Evolutionary conservation across 1,140 invertebrate species (phyloP), one percentile per base, ranked within the genome.

Genomic region (Drosophila kurseongensis): DNA sequence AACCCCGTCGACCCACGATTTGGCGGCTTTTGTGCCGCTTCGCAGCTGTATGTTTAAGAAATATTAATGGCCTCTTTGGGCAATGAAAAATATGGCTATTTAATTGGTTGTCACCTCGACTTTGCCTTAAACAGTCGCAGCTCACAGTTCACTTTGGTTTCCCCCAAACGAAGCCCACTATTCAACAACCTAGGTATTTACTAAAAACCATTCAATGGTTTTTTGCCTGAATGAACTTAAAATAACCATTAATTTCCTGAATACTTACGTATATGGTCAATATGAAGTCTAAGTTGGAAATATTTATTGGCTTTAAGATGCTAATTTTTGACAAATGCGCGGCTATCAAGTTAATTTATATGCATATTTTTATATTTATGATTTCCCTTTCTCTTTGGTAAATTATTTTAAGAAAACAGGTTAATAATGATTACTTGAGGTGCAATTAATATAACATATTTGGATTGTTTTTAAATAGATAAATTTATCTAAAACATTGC

Each of bases 71-170:
- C 47, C 55, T 69, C 78, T 82, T 79, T 82, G 50, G 56, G 62
- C 48, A 57, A 50, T 52, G 51, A 73, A 80, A 74, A 65, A 85
- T 58, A 86, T 86, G 58, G 52, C 51, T 83, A 79, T 88, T 88
- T 86, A 86, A 88, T 88, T 86, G 83, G 75, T 89, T 86, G 83
- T 86, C 84, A 83, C 79, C 77, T 88, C 62, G 74, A 62, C 60
- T 60, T 56, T 67, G 54, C 66, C 55, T 80, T 65, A 84, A 80
- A 75, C 68, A 68, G 55, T 29, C 57, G 38, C 54, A 57, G 61
- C 35, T 36, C 38, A 40, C 48, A 41, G 48, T 57, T 67, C 45
- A 73, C 38, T 61, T 61, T 45, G 63, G 59, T 51, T 63, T 63
- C 36, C 65, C 61, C 66, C 47, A 50, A 47, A 32, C 56, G 16